Base-by-base conservation (phyloP, 2,888 invertebrate genomes). In the Amaurobius ferox region DNA sequence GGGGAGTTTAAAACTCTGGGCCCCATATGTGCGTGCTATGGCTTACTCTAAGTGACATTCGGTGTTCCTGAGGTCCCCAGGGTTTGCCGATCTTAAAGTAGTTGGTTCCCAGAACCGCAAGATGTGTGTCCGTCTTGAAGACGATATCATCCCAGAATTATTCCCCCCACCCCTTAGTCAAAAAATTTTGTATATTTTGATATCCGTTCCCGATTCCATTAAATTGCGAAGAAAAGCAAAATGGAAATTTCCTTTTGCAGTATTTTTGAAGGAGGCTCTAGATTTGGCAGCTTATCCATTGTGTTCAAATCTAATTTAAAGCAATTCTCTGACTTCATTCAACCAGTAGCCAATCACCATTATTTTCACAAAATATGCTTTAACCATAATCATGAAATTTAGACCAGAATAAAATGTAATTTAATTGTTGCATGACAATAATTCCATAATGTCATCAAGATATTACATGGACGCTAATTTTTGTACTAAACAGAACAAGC, bases 211-310 rank as follows among this genome's bases (percentile, higher is more conserved):
- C n/a, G 78, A 72, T 79, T 86, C 85, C 85, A 86, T 86, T 86
- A 86, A 86, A 86, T 78, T 67, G 78, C 67, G 44, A 73, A 86
- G 85, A 79, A 86, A 79, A 86, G 78, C 73, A 86, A 67, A 67
- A 86, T 61, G 77, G 71, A 39, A 40, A 67, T 55, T 68, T 26
- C 44, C 35, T 11, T n/a, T 11, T n/a, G 55, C 32, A 55, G 32
- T 68, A 39, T 39, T 11, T 28, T 26, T 68, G 30, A 40, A 7
- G 32, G 26, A 16, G 35, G 11, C 35, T 30, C 55, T 26, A 29
- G 28, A 77, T 67, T 71, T 80, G 80, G 80, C 80, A 6, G 23
- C 39, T 73, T 55, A 73, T 80, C 80, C 29, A 11, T 2, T 2
- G 44, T 13, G 44, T 16, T 44, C 6, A 11, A 55, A 16, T 55